Conservation (phyloP, 2,888 invertebrate species). For the Zelleria hepariella region DNA sequence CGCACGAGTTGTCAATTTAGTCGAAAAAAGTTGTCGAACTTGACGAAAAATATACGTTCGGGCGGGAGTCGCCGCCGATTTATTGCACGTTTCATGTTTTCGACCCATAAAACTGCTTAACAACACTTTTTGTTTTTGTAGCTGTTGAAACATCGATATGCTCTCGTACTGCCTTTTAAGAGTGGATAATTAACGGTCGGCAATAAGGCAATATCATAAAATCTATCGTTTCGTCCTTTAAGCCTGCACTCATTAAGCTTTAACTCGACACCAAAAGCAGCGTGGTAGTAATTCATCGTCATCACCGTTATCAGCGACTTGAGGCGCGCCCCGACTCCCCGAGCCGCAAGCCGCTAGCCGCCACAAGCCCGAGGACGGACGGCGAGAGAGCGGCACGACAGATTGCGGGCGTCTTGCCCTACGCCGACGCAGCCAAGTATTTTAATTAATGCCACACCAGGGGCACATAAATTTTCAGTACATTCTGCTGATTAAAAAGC, state of each 20-base stretch:
- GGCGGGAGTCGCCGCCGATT: constrained; percentile 6
- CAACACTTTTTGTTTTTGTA: constrained; percentile 16
- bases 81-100: constrained; percentile 12
- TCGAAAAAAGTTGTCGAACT: constrained; percentile 14
- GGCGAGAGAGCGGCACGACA: background rate
- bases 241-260: background rate
- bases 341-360: too few relatives aligned
- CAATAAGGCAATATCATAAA: background rate
- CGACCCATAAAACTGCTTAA: constrained; percentile 11
- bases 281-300: background rate
- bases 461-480: constrained; percentile 43
- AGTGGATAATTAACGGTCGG: background rate
- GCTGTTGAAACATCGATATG: background rate
- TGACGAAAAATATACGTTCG: constrained; percentile 9
- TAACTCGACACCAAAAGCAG: background rate
- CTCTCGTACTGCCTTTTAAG: background rate
- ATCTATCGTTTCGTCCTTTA: background rate
- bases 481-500: constrained; percentile 38
- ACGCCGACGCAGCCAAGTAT: constrained; percentile 32
- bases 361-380: too few relatives aligned
- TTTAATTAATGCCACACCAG: constrained; percentile 57
- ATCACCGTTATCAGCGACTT: constrained; percentile 6
- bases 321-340: background rate
- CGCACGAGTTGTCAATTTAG: constrained; percentile 19
- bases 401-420: background rate